A percentile compares a stretch with the other conserved stretches of the same genome.
Conservation (phyloP, 1,140 invertebrate genomes). For the Sitodiplosis mosellana region DNA sequence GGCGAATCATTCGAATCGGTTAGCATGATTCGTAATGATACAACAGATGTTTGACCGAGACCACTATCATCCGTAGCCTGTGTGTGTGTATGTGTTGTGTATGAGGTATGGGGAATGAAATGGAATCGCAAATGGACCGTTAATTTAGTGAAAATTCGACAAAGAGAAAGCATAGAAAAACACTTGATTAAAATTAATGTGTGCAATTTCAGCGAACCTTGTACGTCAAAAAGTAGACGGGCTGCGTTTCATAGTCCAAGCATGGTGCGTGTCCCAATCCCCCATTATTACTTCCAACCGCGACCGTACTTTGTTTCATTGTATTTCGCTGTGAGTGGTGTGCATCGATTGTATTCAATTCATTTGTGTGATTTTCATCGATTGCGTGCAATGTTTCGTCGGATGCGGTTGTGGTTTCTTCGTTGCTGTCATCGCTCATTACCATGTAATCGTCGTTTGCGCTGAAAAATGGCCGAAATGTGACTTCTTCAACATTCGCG, state of each 20-base stretch:
- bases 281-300: background rate
- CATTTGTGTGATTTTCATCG: slow-evolving; percentile 1
- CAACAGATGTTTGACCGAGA: slow-evolving; percentile 49
- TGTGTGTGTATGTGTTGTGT: slow-evolving; percentile 4
- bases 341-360: slow-evolving; percentile 13
- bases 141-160: background rate
- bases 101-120: background rate
- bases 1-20: slow-evolving; percentile 75
- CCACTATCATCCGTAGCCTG: slow-evolving; percentile 74
- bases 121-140: background rate
- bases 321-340: background rate
- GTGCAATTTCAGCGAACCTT: slow-evolving; percentile 34
- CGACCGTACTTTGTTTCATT: no score
- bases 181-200: background rate
- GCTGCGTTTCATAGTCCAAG: slow-evolving; percentile 71
- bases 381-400: background rate
- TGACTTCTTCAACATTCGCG: background rate
- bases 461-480: no score
- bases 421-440: slow-evolving; percentile 6
- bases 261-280: slow-evolving; percentile 42
- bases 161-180: background rate
- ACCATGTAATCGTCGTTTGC: slow-evolving; percentile 17
- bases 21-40: slow-evolving; percentile 59
- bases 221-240: slow-evolving; percentile 67
- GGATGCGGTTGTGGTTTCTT: slow-evolving; percentile 8